Base-by-base conservation (phyloP, 2,888 invertebrate genomes). In the Agrochola lychnidis region DNA sequence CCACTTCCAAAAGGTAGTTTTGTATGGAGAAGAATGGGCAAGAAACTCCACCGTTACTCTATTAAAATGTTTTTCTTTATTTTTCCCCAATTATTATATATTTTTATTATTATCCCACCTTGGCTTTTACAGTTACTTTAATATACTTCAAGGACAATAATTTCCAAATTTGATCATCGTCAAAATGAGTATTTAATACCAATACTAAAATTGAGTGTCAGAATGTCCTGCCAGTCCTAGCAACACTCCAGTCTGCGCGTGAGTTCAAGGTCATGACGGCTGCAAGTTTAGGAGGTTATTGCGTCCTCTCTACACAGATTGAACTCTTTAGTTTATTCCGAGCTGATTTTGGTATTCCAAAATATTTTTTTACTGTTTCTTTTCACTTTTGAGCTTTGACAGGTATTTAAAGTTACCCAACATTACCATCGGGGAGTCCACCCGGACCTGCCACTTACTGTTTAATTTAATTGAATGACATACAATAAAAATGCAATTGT, bases 221-320 rank as follows among this genome's bases (percentile, higher is more conserved):
- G 16, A 66, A 61, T 73, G 66, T 82, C 22, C 61, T 30, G 40
- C 6, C 1, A 51, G 57, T 36, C 25, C 19, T 42, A 30, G 42
- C 42, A 61, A 51, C 48, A 45, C 19, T 59, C 53, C 69, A 73
- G 53, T 36, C 63, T 51, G 59, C 14, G 12, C 19, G 19, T 4
- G 72, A 76, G 84, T 83, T 82, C 82, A 82, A 82, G 82, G 82
- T 83, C 76, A 76, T 19, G 10, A n/a, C 40, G 45, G 45, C 66
- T 80, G 82, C 59, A 76, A 70, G 16, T 66, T 75, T 69, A 45
- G 51, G 64, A 76, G 40, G 19, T 69, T 57, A 74, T 64, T 40
- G 59, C 40, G 57, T 30, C 16, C 53, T 64, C 22, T 61, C 25
- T 2, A 36, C 51, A 30, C 48, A 56, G 12, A 70, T 59, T 25